Evolutionary conservation across 2,797 vertebrate species (phyloP).

Genomic region (Mus caroli): DNA sequence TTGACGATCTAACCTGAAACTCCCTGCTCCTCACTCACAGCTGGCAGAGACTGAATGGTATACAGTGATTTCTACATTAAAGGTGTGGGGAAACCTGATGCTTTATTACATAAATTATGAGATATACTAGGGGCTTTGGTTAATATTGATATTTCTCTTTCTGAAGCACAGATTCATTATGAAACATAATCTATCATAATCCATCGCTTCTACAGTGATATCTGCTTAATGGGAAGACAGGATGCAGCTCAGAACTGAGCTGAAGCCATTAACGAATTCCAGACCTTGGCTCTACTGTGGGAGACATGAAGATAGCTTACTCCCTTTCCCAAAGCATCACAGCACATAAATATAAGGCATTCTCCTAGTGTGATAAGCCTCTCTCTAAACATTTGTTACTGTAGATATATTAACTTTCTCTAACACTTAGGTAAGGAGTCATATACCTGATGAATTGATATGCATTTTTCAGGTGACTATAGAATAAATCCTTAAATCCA

Average conservation of each 20-base stretch:
- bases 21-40: slow-evolving; percentile 42
- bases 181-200: slow-evolving; percentile 72
- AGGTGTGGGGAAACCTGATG: not conserved
- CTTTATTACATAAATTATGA: slow-evolving; percentile 66
- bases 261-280: slow-evolving; percentile 2
- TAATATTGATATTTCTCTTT: slow-evolving; percentile 42
- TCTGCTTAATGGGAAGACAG: not conserved
- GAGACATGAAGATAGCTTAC: not conserved
- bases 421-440: not conserved
- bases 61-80: slow-evolving; percentile 23
- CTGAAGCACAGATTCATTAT: slow-evolving; percentile 57
- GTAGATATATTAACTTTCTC: not conserved
- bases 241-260: not conserved
- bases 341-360: not conserved
- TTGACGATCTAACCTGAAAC: slow-evolving; percentile 67
- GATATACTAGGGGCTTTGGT: slow-evolving; percentile 59
- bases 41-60: slow-evolving; percentile 47
- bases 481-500: not conserved
- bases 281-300: not conserved
- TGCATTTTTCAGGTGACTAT: slow-evolving; percentile 6
- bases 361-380: not conserved
- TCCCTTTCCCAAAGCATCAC: slow-evolving; percentile 3
- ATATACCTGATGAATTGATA: slow-evolving; percentile 19
- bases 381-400: slow-evolving; percentile 10
- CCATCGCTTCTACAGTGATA: slow-evolving; percentile 59